phyloP scores from a whole-genome alignment of 2,797 vertebrate species.

The Todus mexicanus region DNA sequence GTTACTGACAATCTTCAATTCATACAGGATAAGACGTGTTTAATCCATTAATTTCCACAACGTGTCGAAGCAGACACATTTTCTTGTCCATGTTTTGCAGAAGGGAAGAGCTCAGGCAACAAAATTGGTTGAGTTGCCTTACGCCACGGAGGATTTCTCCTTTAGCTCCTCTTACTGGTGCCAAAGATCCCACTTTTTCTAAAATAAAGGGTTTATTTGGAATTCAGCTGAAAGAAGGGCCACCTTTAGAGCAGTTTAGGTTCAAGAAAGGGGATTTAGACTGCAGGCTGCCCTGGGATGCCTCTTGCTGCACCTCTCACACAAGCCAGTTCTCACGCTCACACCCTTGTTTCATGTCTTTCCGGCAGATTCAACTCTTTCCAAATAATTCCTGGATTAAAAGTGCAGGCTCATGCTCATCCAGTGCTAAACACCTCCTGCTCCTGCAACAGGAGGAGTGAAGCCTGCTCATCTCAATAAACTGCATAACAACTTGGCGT shows the following conservation, averaged over 20 bases:
- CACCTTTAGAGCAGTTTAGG: neutral
- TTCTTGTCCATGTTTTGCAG: neutral
- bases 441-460: neutral
- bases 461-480: neutral
- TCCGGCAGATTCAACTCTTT: neutral
- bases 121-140: neutral
- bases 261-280: neutral
- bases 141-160: neutral
- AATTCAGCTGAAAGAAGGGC: neutral
- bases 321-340: constrained; percentile 4
- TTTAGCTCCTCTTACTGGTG: neutral
- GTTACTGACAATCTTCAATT: neutral
- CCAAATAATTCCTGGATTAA: constrained; percentile 20
- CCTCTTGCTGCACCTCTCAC: neutral
- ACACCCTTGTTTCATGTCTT: neutral
- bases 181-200: neutral
- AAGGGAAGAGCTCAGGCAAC: neutral
- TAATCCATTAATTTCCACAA: constrained; percentile 36
- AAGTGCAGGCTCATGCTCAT: neutral
- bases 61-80: neutral
- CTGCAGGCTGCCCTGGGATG: neutral
- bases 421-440: neutral
- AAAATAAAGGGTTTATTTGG: neutral
- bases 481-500: neutral
- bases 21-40: constrained; percentile 45